These are phyloP conservation scores for Geococcyx californianus DNA, from an alignment of 2,113 vertebrate genomes.

Conservation along the genomic window DNA sequence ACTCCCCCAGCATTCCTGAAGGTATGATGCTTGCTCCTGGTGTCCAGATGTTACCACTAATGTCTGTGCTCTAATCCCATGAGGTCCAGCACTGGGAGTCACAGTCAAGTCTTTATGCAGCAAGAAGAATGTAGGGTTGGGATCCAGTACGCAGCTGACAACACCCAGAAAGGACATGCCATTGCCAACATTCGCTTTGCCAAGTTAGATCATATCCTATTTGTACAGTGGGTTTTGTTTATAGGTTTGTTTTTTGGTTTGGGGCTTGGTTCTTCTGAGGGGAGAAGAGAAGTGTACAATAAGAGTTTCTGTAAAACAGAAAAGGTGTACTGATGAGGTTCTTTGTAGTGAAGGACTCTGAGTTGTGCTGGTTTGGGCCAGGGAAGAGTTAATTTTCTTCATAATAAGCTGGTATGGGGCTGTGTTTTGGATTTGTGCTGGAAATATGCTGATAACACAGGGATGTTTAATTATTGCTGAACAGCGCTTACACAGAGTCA, in stretches of 20 bases:
- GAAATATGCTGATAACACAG: no score
- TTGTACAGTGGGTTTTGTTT: background rate
- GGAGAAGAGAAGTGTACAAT: background rate
- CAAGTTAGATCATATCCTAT: slow-evolving; percentile 31
- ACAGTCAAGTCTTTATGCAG: background rate
- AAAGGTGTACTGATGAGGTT: background rate
- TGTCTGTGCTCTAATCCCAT: background rate
- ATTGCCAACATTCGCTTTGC: slow-evolving; percentile 18
- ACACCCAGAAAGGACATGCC: slow-evolving; percentile 20
- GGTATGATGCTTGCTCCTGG: slow-evolving; percentile 28
- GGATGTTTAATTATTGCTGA: no score
- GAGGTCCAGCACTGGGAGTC: background rate
- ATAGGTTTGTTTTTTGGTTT: background rate
- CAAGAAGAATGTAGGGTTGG: slow-evolving; percentile 35
- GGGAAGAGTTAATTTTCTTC: no score
- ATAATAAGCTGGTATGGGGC: no score
- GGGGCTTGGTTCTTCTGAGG: background rate
- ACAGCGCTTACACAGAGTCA: no score
- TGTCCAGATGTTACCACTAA: slow-evolving; percentile 31
- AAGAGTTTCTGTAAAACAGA: background rate
- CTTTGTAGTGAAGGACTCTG: background rate
- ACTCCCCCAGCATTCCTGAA: slow-evolving; percentile 53
- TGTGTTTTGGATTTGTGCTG: no score
- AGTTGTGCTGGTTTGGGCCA: background rate
- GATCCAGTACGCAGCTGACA: background rate